phyloP scores from a whole-genome alignment of 2,113 vertebrate genomes.

The Rhombomys opimus region DNA sequence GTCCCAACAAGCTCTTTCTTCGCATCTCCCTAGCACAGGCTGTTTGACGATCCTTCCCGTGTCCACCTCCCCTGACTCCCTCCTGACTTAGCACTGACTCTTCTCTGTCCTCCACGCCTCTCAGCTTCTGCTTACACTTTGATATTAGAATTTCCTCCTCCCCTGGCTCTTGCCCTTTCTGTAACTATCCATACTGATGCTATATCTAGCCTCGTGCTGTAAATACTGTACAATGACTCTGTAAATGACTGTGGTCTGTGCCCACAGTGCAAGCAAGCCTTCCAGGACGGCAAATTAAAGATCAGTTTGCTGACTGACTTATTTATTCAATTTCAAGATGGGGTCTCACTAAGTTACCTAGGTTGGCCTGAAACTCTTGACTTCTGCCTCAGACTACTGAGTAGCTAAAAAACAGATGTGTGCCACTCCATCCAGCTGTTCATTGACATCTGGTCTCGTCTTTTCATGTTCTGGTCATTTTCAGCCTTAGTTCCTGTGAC shows the following conservation, averaged over 20 bases:
- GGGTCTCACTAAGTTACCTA: neutral
- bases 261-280: conserved; percentile 28
- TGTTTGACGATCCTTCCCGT: neutral
- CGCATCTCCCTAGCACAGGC: neutral
- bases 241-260: conserved; percentile 45
- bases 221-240: conserved; percentile 70
- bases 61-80: conserved; percentile 21
- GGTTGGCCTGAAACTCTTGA: neutral
- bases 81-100: neutral
- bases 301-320: conserved; percentile 50
- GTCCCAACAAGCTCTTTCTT: neutral
- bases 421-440: neutral
- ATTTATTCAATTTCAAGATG: neutral
- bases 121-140: conserved; percentile 22
- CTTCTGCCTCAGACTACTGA: neutral
- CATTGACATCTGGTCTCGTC: conserved; percentile 47
- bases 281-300: conserved; percentile 74
- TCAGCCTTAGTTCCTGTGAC: neutral
- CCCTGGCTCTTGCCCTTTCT: neutral
- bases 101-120: neutral
- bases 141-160: conserved; percentile 26
- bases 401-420: too few relatives aligned
- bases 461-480: conserved; percentile 22
- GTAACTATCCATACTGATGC: conserved; percentile 21
- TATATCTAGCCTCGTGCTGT: conserved; percentile 59